These are phyloP conservation scores for Glareola pratincola DNA, from an alignment of 2,113 vertebrate genomes.

Conservation along the genomic window DNA sequence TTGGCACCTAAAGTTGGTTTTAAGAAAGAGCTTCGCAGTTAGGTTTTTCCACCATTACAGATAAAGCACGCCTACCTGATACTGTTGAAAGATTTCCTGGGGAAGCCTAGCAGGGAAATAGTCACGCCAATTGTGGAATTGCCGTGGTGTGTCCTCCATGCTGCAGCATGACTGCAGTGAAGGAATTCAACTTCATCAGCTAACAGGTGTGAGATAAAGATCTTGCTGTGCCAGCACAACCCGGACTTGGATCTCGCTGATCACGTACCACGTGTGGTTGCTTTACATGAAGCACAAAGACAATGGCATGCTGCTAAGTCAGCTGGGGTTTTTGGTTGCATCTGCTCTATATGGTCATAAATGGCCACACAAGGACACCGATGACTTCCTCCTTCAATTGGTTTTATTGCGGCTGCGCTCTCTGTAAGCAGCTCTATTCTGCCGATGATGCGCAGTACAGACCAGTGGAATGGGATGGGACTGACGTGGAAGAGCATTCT, in stretches of 20 bases:
- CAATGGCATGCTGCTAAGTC: background rate
- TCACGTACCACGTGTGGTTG: fast-evolving
- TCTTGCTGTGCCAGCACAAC: background rate
- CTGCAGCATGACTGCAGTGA: background rate
- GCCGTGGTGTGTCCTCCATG: background rate
- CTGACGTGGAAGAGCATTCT: background rate
- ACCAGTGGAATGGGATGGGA: fast-evolving
- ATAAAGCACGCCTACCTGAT: background rate
- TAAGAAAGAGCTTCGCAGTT: background rate
- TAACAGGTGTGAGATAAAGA: background rate
- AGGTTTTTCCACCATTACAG: background rate
- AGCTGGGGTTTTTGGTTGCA: background rate
- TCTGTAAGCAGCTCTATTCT: background rate
- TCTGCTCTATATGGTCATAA: background rate
- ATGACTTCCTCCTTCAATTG: background rate
- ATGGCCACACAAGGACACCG: background rate
- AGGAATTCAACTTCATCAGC: background rate
- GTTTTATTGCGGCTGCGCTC: background rate
- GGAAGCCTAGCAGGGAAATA: background rate
- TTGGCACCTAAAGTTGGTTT: background rate
- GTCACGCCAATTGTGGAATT: fast-evolving
- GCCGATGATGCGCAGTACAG: background rate
- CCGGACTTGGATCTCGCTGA: fast-evolving
- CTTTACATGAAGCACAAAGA: background rate
- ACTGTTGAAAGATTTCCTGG: background rate